A percentile compares a stretch with the other conserved stretches of the same genome.
These are phyloP conservation scores for Neodon shergylaensis DNA, from an alignment of 2,113 vertebrate species.

Conservation along the genomic window DNA sequence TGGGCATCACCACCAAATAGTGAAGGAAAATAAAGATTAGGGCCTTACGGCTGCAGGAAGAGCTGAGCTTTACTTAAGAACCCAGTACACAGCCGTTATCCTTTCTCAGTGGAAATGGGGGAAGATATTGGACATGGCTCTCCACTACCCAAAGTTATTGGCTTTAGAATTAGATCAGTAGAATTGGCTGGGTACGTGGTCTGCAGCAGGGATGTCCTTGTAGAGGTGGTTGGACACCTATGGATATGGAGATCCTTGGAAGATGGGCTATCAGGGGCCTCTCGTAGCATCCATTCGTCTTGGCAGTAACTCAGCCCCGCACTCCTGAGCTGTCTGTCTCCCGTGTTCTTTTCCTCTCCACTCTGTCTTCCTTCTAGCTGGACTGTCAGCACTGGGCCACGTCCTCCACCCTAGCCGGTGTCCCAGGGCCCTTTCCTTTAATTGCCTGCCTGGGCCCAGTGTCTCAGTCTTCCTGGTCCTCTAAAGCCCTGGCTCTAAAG, in stretches of 20 bases:
- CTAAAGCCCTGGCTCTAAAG: background rate
- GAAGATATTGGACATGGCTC: conserved; percentile 6
- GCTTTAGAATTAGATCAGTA: conserved; percentile 31
- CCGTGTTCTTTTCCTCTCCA: background rate
- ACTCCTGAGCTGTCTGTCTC: background rate
- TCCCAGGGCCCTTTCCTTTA: background rate
- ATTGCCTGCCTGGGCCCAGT: background rate
- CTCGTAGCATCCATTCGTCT: background rate
- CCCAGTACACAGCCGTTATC: background rate
- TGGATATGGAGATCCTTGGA: background rate
- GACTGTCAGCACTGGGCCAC: background rate
- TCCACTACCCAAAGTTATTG: background rate
- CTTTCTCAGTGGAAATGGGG: background rate
- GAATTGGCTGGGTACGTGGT: background rate
- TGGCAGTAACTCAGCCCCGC: background rate
- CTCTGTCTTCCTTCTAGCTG: background rate
- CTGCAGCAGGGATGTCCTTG: background rate
- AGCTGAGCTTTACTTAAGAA: background rate
- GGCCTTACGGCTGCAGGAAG: background rate
- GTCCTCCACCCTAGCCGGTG: background rate
- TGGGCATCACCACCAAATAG: background rate
- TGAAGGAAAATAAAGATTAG: background rate
- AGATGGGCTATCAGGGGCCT: background rate
- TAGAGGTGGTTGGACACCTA: background rate
- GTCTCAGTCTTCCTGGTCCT: background rate